These are phyloP conservation scores for Petrocephalus microphthalmus DNA, from an alignment of 2,113 vertebrate species.

Conservation along the genomic window DNA sequence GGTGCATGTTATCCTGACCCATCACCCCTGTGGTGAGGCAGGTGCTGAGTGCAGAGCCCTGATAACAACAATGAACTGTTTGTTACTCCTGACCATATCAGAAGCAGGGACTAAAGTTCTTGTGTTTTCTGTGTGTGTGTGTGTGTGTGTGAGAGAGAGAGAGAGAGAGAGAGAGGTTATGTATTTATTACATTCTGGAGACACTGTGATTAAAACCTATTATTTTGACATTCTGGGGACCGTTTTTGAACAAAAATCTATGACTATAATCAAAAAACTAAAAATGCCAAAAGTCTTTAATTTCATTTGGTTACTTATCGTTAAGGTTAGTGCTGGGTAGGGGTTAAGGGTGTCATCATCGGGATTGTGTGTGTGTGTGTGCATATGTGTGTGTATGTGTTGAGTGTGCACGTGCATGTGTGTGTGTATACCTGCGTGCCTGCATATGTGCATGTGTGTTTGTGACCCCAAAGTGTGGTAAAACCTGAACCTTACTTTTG, in stretches of 20 bases:
- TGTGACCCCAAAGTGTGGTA: no score
- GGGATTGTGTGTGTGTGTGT: not conserved
- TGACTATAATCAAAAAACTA: not conserved
- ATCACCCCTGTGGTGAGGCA: not conserved
- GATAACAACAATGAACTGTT: slow-evolving; percentile 61
- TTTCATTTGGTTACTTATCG: not conserved
- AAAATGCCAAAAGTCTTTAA: not conserved
- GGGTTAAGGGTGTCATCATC: not conserved
- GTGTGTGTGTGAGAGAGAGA: not conserved
- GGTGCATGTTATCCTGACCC: not conserved
- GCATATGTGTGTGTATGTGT: no score
- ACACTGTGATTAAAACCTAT: not conserved
- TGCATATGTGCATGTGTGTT: no score
- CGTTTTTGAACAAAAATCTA: not conserved
- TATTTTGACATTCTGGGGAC: not conserved
- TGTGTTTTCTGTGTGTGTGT: slow-evolving; percentile 33
- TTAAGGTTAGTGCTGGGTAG: not conserved
- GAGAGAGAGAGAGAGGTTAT: not conserved
- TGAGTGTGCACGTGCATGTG: no score
- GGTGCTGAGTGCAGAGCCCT: slow-evolving; percentile 46
- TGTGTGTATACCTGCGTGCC: no score
- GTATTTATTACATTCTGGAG: not conserved
- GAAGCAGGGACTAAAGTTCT: slow-evolving; percentile 36
- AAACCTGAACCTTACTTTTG: no score
- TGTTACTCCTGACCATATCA: slow-evolving; percentile 50